phyloP scores from a whole-genome alignment of 2,888 invertebrate species.

The Mystacides longicornis region DNA sequence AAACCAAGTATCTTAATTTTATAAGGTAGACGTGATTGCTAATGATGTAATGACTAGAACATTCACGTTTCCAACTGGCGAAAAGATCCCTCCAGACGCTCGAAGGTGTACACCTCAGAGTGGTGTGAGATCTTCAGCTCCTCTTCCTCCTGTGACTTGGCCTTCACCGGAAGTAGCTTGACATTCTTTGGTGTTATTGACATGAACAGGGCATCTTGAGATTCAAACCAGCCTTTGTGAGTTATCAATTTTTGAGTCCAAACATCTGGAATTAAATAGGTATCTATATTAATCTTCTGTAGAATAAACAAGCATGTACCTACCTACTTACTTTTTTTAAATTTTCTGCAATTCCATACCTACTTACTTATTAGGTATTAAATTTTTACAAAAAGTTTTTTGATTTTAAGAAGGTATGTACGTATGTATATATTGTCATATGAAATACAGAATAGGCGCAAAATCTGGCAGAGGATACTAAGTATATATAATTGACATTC shows the following conservation, averaged over 20 bases:
- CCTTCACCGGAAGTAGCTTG: slow-evolving; percentile 11
- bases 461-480: too few species aligned
- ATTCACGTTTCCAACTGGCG: not conserved
- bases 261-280: slow-evolving; percentile 41
- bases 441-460: too few species aligned
- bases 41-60: not conserved
- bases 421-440: too few species aligned
- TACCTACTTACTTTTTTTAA: not conserved
- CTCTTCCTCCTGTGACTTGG: slow-evolving; percentile 5
- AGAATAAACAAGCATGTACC: not conserved
- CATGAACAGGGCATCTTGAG: slow-evolving; percentile 46
- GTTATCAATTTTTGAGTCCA: slow-evolving; percentile 65
- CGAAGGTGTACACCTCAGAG: slow-evolving; percentile 16
- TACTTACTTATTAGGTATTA: too few species aligned
- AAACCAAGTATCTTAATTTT: too few species aligned
- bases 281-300: too few species aligned
- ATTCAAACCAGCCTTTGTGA: slow-evolving; percentile 63
- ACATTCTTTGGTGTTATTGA: slow-evolving; percentile 14
- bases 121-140: slow-evolving; percentile 11
- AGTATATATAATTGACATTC: too few species aligned
- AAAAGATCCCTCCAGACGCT: slow-evolving; percentile 17
- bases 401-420: too few species aligned
- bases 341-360: not conserved
- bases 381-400: too few species aligned
- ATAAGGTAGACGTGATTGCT: too few species aligned